Evolutionary conservation across 2,113 vertebrate genomes (phyloP), one percentile per base, ranked within the genome.

Genomic region (Cryptomyrus ogoouensis): DNA sequence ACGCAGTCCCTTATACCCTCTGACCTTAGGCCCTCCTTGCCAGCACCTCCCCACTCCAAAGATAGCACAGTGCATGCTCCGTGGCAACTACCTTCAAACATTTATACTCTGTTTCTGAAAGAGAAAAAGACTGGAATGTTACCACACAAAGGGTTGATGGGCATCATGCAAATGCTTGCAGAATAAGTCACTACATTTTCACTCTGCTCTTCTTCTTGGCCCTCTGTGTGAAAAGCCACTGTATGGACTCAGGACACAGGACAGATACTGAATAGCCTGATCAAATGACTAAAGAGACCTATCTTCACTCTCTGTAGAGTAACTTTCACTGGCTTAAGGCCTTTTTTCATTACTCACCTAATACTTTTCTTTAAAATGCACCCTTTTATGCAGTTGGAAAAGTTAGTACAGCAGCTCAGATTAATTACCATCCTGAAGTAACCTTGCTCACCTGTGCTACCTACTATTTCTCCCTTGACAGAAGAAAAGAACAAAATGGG

Each of bases 71-170:
- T 53, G 21, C 50, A 31, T 47, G 39, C 80, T 44, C 49, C 9
- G 35, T 31, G 89, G 77, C 89, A 89, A 42, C 80, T 85, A n/a
- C 80, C 5, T 83, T 58, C 53, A 84, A 89, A 62, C 80, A 89
- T 49, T 58, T 47, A 89, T 47, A 44, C 56, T 58, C 70, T 44
- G 87, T n/a, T 66, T 39, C 35, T 88, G 52, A 46, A 39, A 27
- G 15, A 8, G 19, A 50, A 52, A 58, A 88, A 62, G 35, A 19
- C 77, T 46, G 52, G 89, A 47, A 42, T 58, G 80, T 27, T 46
- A 84, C 56, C 35, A 42, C n/a, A 15, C 31, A 27, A 24, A 27
- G 56, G 49, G 52, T 8, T 1, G 27, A 56, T 39, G 3, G 49
- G 31, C 50, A 21, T 21, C 39, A 9, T 39, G 44, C 44, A 84